Conservation (phyloP, 2,888 invertebrate genomes). For the Suillia variegata region DNA sequence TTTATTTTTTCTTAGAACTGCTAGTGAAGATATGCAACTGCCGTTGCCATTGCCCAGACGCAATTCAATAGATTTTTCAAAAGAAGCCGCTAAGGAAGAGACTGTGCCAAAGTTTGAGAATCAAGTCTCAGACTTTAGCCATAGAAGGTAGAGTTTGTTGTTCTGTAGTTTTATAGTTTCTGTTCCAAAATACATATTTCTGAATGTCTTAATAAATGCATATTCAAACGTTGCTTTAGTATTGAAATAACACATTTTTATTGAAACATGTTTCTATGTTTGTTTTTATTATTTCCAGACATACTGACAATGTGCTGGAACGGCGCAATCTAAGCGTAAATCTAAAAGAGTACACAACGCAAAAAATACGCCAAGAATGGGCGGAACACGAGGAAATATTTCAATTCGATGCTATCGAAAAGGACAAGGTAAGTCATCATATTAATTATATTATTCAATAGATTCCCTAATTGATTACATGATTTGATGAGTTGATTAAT, state of each 20-base stretch:
- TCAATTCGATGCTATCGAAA: conserved; percentile 46
- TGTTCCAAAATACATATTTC: too few species aligned
- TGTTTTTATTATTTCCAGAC: conserved; percentile 54
- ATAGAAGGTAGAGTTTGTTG: conserved; percentile 60
- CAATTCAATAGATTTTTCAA: conserved; percentile 67
- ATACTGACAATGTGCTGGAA: conserved; percentile 65
- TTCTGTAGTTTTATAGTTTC: conserved; percentile 13
- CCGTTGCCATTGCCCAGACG: conserved; percentile 65
- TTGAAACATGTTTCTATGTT: conserved; percentile 4
- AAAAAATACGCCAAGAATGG: conserved; percentile 61
- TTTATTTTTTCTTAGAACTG: conserved; percentile 47
- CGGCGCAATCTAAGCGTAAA: conserved; percentile 52
- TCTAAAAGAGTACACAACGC: conserved; percentile 59
- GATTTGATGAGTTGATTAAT: too few species aligned
- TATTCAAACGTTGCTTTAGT: too few species aligned
- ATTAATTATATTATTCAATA: not conserved
- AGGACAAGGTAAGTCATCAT: conserved; percentile 42
- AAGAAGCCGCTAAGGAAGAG: conserved; percentile 63
- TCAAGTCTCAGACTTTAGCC: conserved; percentile 68
- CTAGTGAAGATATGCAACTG: conserved; percentile 64
- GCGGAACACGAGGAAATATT: conserved; percentile 61
- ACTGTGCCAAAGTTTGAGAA: conserved; percentile 65
- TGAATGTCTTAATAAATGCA: not conserved
- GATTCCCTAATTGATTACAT: too few species aligned
- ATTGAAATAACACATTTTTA: not conserved